Conservation (phyloP, 2,113 vertebrate species). For the Sphyrna mokarran region DNA sequence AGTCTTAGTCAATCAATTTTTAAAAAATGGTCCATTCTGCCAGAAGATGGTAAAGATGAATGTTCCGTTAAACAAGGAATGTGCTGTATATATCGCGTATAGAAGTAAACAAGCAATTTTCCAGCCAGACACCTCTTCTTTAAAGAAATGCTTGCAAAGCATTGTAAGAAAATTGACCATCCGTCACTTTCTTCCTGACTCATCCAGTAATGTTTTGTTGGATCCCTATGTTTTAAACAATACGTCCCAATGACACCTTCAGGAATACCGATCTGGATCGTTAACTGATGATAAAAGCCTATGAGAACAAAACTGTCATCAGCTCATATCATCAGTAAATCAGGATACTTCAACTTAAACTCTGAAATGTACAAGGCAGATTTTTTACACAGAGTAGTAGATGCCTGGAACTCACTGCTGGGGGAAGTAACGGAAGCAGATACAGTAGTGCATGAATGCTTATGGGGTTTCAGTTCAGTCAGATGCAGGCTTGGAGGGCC, state of each 20-base stretch:
- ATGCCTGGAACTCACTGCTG: too few relatives aligned
- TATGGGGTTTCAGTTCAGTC: too few relatives aligned
- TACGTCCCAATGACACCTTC: neutral
- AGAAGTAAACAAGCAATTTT: neutral
- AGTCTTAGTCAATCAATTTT: neutral
- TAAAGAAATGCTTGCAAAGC: neutral
- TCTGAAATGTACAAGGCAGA: too few relatives aligned
- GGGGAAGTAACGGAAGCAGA: too few relatives aligned
- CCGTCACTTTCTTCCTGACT: neutral
- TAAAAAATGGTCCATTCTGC: neutral
- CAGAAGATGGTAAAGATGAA: neutral
- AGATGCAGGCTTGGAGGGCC: too few relatives aligned
- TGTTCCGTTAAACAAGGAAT: neutral
- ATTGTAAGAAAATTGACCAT: neutral
- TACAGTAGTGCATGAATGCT: too few relatives aligned
- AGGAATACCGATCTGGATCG: neutral
- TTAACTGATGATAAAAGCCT: neutral
- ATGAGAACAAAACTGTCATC: neutral
- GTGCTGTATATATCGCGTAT: neutral
- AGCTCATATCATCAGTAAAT: neutral
- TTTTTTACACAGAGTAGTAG: too few relatives aligned
- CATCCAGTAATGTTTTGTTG: neutral
- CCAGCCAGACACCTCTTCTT: neutral
- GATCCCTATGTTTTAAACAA: neutral
- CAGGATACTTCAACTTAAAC: neutral